phyloP scores from a whole-genome alignment of 2,797 vertebrate genomes.

The Smutsia temminckii region DNA sequence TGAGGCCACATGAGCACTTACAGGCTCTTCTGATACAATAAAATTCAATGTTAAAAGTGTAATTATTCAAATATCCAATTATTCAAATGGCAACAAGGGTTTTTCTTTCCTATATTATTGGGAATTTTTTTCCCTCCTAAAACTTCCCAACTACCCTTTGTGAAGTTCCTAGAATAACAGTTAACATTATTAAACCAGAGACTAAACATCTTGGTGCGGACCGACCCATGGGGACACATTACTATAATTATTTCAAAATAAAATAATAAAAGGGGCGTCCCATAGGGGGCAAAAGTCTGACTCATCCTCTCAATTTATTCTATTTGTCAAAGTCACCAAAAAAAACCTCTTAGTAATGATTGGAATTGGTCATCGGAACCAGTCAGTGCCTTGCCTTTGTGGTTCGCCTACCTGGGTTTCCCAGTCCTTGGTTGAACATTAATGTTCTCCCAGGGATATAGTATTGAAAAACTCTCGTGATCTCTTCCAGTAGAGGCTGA shows the following conservation, averaged over 20 bases:
- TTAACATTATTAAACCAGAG: constrained; percentile 87
- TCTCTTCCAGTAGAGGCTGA: constrained; percentile 80
- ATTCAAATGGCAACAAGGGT: constrained; percentile 66
- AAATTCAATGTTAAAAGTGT: constrained; percentile 58
- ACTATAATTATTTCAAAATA: constrained; percentile 76
- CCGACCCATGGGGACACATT: constrained; percentile 83
- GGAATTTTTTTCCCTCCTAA: constrained; percentile 3
- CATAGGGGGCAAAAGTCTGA: constrained; percentile 60
- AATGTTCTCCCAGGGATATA: constrained; percentile 56
- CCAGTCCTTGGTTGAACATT: constrained; percentile 84
- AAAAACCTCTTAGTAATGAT: not conserved
- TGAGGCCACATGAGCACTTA: constrained; percentile 4
- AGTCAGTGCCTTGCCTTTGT: constrained; percentile 78
- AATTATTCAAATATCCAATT: not conserved
- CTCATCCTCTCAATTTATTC: constrained; percentile 57
- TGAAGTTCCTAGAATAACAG: constrained; percentile 88
- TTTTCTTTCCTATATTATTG: constrained; percentile 10
- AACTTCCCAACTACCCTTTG: constrained; percentile 87
- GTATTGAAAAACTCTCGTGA: constrained; percentile 41
- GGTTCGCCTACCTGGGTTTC: constrained; percentile 81
- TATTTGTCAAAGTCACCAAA: constrained; percentile 46
- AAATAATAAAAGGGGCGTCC: constrained; percentile 80
- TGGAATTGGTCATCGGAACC: constrained; percentile 57
- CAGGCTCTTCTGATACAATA: not conserved
- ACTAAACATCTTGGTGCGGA: constrained; percentile 88